These are phyloP conservation scores for Trichomalopsis sarcophagae DNA, from an alignment of 1,140 invertebrate genomes.

Conservation along the genomic window DNA sequence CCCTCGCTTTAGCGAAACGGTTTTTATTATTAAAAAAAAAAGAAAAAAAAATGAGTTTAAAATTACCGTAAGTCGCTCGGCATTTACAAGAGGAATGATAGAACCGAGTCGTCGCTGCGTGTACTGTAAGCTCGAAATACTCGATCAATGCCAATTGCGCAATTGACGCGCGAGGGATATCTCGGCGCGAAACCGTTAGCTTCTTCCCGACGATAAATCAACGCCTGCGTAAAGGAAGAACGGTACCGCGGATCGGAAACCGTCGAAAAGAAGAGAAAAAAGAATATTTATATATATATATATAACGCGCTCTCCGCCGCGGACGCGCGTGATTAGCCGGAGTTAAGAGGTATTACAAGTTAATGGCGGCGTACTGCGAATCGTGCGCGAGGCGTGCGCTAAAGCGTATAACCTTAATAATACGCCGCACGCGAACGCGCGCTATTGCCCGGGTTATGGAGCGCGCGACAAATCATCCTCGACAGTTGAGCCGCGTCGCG, in stretches of 20 bases:
- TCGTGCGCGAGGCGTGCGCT: conserved; percentile 1
- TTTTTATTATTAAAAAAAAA: not conserved
- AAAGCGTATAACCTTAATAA: conserved; percentile 4
- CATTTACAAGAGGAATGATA: too few species aligned
- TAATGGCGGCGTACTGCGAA: not conserved
- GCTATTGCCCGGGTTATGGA: not conserved
- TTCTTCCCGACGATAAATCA: not conserved
- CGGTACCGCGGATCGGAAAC: too few species aligned
- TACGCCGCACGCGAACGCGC: not conserved
- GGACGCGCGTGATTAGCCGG: not conserved
- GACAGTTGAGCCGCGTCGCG: not conserved
- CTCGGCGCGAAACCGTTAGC: not conserved
- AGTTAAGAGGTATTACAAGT: conserved; percentile 1
- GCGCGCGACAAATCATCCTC: not conserved
- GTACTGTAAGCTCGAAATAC: not conserved
- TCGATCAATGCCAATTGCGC: not conserved
- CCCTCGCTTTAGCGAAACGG: not conserved
- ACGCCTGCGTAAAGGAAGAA: too few species aligned
- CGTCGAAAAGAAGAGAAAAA: too few species aligned
- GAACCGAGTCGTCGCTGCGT: too few species aligned
- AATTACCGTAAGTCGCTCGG: too few species aligned
- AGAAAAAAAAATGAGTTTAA: not conserved
- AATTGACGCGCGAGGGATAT: not conserved
- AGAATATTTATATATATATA: too few species aligned
- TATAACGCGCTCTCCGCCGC: too few species aligned